These are phyloP conservation scores for Plotosus lineatus DNA, from an alignment of 2,113 vertebrate species.

Conservation along the genomic window DNA sequence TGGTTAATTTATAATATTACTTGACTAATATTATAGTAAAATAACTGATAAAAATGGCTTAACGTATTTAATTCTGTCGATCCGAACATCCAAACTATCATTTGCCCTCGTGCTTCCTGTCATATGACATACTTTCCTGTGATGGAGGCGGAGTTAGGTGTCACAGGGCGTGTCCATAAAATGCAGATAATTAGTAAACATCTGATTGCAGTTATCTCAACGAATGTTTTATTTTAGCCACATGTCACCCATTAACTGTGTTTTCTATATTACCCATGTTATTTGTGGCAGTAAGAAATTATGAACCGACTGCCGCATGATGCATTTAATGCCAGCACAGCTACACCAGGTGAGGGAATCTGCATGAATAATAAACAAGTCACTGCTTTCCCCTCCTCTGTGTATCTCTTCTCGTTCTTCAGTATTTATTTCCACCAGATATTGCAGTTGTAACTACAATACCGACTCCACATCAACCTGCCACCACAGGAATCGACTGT, in stretches of 20 bases:
- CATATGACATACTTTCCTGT: too few species aligned
- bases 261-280: background rate
- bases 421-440: background rate
- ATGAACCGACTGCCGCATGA: background rate
- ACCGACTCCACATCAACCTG: background rate
- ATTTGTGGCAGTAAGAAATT: background rate
- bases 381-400: too few species aligned
- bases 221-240: background rate
- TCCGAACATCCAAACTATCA: too few species aligned
- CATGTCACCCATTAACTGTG: background rate
- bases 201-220: background rate
- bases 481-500: background rate
- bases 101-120: too few species aligned
- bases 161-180: background rate
- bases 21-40: too few species aligned
- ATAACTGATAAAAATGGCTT: too few species aligned
- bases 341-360: background rate
- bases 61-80: too few species aligned
- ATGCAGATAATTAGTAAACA: background rate
- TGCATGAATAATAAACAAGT: background rate
- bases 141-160: too few species aligned
- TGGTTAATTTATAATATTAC: too few species aligned
- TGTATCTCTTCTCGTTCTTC: background rate
- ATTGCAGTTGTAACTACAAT: background rate
- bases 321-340: background rate